Conservation (phyloP, 2,113 vertebrate genomes). For the Chroicocephalus ridibundus region DNA sequence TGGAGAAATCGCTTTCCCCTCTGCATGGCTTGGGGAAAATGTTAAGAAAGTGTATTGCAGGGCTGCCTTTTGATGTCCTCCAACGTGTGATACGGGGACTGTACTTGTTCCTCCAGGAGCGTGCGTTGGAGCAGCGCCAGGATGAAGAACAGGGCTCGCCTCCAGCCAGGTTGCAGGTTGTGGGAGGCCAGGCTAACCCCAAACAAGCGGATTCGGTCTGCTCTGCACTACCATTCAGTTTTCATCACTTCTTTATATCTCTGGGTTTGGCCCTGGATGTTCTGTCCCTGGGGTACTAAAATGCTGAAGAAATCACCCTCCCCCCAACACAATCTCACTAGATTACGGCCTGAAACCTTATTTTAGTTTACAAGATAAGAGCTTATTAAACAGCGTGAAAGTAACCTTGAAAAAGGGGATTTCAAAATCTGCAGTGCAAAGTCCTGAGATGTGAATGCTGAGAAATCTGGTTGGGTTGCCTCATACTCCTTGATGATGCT, state of each 20-base stretch:
- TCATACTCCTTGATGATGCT: not conserved
- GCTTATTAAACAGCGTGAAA: not conserved
- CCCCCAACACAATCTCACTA: not conserved
- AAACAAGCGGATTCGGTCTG: not conserved
- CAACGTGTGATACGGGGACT: not conserved
- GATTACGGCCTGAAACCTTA: not conserved
- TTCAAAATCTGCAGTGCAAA: not conserved
- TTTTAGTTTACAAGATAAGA: slow-evolving; percentile 37
- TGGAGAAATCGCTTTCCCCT: not conserved
- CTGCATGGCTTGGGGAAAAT: not conserved
- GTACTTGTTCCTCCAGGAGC: not conserved
- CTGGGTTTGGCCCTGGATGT: not conserved
- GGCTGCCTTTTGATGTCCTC: not conserved
- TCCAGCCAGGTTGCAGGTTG: not conserved
- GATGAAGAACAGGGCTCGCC: not conserved
- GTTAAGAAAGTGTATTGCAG: not conserved
- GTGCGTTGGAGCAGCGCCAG: not conserved
- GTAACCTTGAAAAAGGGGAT: slow-evolving; percentile 40
- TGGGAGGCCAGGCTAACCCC: not conserved
- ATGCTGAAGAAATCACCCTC: not conserved
- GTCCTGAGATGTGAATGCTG: not conserved
- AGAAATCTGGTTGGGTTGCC: not conserved
- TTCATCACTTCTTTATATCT: not conserved
- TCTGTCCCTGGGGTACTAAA: not conserved
- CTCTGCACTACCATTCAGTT: not conserved